Base-by-base conservation (phyloP, 2,888 invertebrate genomes). In the Hirtodrosophila histrioides region DNA sequence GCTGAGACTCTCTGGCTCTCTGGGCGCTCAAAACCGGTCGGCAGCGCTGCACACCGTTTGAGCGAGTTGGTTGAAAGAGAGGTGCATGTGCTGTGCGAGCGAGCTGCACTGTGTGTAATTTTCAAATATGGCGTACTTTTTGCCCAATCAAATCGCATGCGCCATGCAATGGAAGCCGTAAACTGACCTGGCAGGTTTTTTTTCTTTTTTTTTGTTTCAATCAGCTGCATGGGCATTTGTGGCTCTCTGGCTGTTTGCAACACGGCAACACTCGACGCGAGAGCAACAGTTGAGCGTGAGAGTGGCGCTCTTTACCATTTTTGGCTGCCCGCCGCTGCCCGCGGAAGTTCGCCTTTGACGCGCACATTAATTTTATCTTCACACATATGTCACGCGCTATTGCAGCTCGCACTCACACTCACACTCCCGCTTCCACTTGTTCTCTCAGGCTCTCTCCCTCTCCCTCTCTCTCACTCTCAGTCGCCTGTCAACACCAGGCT, bases 111-210 rank as follows among this genome's bases (percentile, higher is more conserved):
- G 78, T 57, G 83, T 69, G 71, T 72, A 82, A 89, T 89, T 89
- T 91, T 91, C 89, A 91, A 91, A 91, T 89, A 91, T 91, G 91
- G 91, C 91, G 92, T 88, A 90, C 78, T 87, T 88, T 86, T 82
- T 79, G 79, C 66, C 92, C 92, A 91, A 91, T 91, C 90, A 89
- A 68, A 89, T 89, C 88, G 88, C 91, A 91, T 91, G 91, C 91
- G 91, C 91, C 75, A 74, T 88, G 82, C 81, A 75, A 88, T 84
- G 78, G 81, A 70, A 75, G 86, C 68, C 85, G 48, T 62, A 58
- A 70, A 71, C 60, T 65, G 71, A 58, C 55, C 55, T 17, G 58
- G 69, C 85, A 78, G 84, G 81, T 75, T 77, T 66, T 49, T 62
- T 45, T 37, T 50, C n/a, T n/a, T n/a, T n/a, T n/a, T n/a, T n/a